Evolutionary conservation across 92 coral and sea anemone genomes (phyloP), one percentile per base, ranked within the genome.

Genomic region (Parazoanthus swiftii): DNA sequence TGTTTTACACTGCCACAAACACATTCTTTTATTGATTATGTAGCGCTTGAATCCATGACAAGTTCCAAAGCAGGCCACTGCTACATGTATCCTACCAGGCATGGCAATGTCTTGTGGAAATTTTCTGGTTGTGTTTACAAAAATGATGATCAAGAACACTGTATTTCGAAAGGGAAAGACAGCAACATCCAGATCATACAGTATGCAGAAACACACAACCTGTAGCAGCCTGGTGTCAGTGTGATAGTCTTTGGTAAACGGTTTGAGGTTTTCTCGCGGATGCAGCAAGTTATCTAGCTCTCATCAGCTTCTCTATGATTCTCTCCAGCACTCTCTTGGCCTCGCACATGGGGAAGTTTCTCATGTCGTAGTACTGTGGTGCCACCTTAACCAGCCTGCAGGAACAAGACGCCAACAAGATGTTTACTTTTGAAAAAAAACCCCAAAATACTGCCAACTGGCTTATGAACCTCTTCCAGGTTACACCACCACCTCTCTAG

Each of bases 331-430:
- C 94, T 37, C 99, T 92, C 96, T 91, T 97, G 86, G 99, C 98
- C 89, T 97, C 99, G 39, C 99, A 97, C 92, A 92, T 95, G 63
- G 99, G 99, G 94, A 97, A 97, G 89, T 97, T 97, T 26, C 98
- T 91, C 99, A 97, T 97, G 89, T 97, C 99, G 71, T 97, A 97
- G 92, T 97, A 97, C 89, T 92, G 98, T 1, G 99, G 95, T 1
- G 99, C 98, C 80, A 92, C 82, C 92, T 97, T 97, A 81, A 97
- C 88, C 79, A 97, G 88, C 99, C 99, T 97, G 25, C 26, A 63
- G 70, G n/a, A 63, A 63, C 25, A 63, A 63, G 15, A 63, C 4
- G 9, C 9, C 51, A 48, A 48, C 9, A 48, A 8, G 11, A 0
- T 48, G 51, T 48, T 48, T 10, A 48, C 11, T 48, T 6, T 7